phyloP scores from a whole-genome alignment of 2,113 vertebrate species.

The Lepus americanus region DNA sequence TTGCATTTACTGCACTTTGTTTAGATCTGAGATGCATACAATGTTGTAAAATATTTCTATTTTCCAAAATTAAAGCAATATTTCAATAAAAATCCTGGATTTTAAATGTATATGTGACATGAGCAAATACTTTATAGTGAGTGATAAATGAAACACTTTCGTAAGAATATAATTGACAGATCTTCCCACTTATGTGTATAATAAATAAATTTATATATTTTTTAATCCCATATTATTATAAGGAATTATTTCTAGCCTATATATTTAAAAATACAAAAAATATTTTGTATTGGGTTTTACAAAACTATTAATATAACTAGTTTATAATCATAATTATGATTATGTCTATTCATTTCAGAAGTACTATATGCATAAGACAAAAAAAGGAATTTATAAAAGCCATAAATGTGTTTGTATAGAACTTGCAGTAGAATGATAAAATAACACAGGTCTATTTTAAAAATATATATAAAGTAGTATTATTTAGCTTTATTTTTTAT shows the following conservation, averaged over 20 bases:
- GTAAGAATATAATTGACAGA: conserved; percentile 1
- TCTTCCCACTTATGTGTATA: neutral
- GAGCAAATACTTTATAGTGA: conserved; percentile 79
- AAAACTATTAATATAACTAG: neutral
- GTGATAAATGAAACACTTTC: conserved; percentile 67
- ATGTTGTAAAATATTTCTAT: conserved; percentile 60
- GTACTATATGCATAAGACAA: neutral
- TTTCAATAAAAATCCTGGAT: conserved; percentile 64
- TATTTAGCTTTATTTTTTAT: neutral
- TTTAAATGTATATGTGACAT: conserved; percentile 62
- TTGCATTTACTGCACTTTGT: conserved; percentile 74
- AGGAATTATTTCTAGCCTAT: neutral
- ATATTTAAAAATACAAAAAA: conserved; percentile 50
- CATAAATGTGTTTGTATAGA: neutral
- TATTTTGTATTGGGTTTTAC: conserved; percentile 23
- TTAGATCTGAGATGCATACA: conserved; percentile 48
- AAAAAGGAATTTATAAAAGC: neutral
- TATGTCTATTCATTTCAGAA: conserved; percentile 37
- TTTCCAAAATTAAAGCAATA: conserved; percentile 59
- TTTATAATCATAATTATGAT: neutral
- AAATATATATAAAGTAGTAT: conserved; percentile 12
- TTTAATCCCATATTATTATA: conserved; percentile 29
- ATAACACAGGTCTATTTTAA: neutral
- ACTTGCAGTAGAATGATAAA: conserved; percentile 32
- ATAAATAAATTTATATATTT: conserved; percentile 26